Percentiles rank a stretch among this genome's conserved stretches.
Conservation (phyloP, 2,797 vertebrate genomes). For the Dromococcyx pavoninus region DNA sequence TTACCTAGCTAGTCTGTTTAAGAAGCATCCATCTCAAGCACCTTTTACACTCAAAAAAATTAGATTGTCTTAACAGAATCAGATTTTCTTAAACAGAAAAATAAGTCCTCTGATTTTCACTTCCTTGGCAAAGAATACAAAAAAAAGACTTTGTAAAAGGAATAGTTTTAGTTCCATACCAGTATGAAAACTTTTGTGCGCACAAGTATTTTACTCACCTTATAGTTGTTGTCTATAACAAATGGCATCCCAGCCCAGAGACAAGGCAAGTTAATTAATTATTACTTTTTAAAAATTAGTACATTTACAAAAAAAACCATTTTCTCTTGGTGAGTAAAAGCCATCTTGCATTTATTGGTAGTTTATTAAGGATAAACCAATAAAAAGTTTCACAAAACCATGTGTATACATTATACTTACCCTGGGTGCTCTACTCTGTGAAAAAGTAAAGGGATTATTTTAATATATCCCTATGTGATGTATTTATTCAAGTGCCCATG, state of each 20-base stretch:
- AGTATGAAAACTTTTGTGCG: neutral
- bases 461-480: neutral
- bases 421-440: neutral
- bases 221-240: neutral
- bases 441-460: slow-evolving; percentile 38
- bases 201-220: neutral
- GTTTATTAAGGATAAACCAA: neutral
- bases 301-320: neutral
- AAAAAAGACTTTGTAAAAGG: neutral
- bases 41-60: slow-evolving; percentile 6
- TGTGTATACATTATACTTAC: neutral
- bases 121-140: neutral
- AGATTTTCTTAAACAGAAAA: slow-evolving; percentile 17
- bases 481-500: neutral
- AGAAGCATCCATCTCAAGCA: neutral
- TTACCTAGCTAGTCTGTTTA: neutral
- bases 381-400: slow-evolving; percentile 17
- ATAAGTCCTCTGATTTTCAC: neutral
- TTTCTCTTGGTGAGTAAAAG: neutral
- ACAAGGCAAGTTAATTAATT: neutral
- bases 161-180: neutral
- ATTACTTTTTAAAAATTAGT: neutral
- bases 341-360: neutral
- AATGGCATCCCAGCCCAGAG: neutral
- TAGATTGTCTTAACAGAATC: neutral